Conservation (phyloP, 1,140 invertebrate species). For the Aphelenchoides fujianensis region DNA sequence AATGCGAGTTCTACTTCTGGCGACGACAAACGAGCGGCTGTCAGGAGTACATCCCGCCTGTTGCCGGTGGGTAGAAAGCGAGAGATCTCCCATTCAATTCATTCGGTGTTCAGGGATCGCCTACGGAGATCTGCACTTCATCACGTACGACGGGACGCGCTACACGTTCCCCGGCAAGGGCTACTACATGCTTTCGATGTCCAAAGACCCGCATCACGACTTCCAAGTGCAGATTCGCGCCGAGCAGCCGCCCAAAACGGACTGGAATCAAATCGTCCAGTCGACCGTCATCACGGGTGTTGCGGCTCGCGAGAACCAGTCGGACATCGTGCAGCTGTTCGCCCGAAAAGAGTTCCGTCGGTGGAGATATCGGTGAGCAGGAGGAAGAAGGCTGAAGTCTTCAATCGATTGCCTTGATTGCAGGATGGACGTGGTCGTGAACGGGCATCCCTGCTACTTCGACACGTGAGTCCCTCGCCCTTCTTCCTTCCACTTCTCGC, state of each 20-base stretch:
- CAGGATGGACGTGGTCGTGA: conserved; percentile 82
- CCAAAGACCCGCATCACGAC: conserved; percentile 74
- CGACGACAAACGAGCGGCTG: conserved; percentile 88
- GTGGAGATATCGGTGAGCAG: conserved; percentile 83
- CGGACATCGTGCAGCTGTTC: conserved; percentile 79
- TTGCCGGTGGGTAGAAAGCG: conserved; percentile 69
- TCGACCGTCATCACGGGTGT: conserved; percentile 83
- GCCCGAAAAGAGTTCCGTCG: conserved; percentile 76
- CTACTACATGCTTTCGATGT: conserved; percentile 80
- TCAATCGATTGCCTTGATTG: no score
- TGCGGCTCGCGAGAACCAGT: conserved; percentile 72
- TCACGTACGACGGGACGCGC: conserved; percentile 82
- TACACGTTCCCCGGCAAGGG: conserved; percentile 95
- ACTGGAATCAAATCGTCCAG: conserved; percentile 65
- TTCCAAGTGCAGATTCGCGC: conserved; percentile 73
- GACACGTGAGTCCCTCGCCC: conserved; percentile 69
- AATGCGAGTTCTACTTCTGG: conserved; percentile 90
- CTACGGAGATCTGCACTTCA: conserved; percentile 88
- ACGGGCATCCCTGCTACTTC: conserved; percentile 79
- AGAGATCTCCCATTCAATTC: background rate
- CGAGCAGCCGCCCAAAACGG: conserved; percentile 48
- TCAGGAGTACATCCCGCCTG: conserved; percentile 85
- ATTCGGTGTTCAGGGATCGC: conserved; percentile 68
- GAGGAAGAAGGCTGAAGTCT: no score
- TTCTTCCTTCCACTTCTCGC: no score